Conservation (phyloP, 2,888 invertebrate species). For the Gnatocerus cornutus region DNA sequence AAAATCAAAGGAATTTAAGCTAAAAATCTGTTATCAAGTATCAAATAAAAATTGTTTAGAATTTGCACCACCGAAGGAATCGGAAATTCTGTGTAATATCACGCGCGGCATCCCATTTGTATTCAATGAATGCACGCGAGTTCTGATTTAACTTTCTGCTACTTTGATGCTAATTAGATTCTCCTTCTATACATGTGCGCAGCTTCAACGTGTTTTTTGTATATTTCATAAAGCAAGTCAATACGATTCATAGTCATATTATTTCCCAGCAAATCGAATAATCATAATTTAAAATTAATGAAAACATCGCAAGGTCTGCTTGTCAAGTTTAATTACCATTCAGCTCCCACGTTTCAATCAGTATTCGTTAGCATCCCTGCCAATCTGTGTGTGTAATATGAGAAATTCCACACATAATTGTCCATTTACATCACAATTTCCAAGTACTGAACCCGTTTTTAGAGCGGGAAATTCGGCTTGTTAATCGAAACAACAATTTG, state of each 20-base stretch:
- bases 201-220: neutral
- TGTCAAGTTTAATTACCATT: neutral
- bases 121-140: neutral
- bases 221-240: no score
- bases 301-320: neutral
- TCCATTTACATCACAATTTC: conserved; percentile 9
- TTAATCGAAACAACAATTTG: neutral
- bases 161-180: neutral
- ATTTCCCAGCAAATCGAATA: no score
- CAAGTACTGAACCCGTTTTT: conserved; percentile 6
- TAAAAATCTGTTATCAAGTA: no score
- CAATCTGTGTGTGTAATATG: conserved; percentile 4
- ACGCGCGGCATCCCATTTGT: neutral
- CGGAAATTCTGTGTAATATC: no score
- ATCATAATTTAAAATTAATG: no score
- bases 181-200: neutral
- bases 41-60: no score
- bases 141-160: neutral
- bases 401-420: neutral
- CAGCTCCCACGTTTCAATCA: neutral
- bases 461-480: neutral
- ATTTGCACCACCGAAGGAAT: no score
- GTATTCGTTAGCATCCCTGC: neutral
- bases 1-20: no score
- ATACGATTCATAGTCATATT: no score